Conservation (phyloP, 2,113 vertebrate genomes). For the Canis aureus region DNA sequence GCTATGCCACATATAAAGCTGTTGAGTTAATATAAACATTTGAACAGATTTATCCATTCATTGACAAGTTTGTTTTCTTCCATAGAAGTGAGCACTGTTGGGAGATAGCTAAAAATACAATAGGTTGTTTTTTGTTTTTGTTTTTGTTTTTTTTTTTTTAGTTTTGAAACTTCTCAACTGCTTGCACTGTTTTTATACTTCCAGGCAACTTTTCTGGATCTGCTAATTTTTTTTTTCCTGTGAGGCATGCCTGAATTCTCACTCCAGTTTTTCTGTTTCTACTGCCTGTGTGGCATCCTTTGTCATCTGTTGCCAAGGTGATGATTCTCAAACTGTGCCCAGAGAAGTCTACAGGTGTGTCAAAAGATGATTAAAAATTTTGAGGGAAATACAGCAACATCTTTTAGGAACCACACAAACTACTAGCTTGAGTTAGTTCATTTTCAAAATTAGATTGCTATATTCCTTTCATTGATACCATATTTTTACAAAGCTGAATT, state of each 20-base stretch:
- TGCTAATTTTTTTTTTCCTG: slow-evolving; percentile 2
- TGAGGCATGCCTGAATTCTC: not conserved
- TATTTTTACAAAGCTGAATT: slow-evolving; percentile 48
- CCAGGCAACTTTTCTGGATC: not conserved
- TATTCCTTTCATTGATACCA: not conserved
- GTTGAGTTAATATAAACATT: slow-evolving; percentile 50
- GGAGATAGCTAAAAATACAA: not conserved
- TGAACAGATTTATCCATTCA: not conserved
- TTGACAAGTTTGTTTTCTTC: not conserved
- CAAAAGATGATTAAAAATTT: slow-evolving; percentile 10
- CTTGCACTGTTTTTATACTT: not conserved
- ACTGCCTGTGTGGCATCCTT: not conserved
- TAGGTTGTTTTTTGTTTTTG: not conserved
- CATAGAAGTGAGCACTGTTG: not conserved
- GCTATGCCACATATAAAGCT: not conserved
- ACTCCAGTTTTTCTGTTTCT: not conserved
- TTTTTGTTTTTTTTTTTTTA: not conserved
- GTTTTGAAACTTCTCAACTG: slow-evolving; percentile 4
- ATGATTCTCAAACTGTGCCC: not conserved
- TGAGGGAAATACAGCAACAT: not conserved
- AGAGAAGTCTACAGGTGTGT: not conserved
- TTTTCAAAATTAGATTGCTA: slow-evolving; percentile 23
- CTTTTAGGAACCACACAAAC: not conserved
- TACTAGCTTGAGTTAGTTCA: slow-evolving; percentile 13
- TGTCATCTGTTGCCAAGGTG: not conserved